A percentile compares a stretch with the other conserved stretches of the same genome.
These are phyloP conservation scores for Gonatopus flavifemur DNA, from an alignment of 1,140 invertebrate species.

Conservation along the genomic window DNA sequence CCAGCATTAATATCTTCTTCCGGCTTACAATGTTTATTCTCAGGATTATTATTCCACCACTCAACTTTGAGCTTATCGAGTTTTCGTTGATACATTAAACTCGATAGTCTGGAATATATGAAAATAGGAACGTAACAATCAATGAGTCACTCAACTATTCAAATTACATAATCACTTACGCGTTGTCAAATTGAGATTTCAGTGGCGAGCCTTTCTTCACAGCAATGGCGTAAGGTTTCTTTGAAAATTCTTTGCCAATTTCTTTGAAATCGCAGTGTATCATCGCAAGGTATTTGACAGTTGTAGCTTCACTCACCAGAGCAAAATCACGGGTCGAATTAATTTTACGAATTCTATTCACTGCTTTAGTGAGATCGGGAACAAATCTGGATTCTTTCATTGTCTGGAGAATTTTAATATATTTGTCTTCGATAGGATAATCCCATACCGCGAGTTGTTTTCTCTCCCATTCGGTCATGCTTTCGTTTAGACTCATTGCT, in stretches of 20 bases:
- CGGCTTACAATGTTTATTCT: constrained; percentile 77
- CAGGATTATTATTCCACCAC: constrained; percentile 90
- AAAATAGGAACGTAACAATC: background rate
- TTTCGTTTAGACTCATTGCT: constrained; percentile 90
- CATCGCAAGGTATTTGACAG: constrained; percentile 78
- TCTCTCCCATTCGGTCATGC: constrained; percentile 77
- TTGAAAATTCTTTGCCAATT: constrained; percentile 89
- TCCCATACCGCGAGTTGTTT: constrained; percentile 94
- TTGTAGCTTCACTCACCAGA: constrained; percentile 88
- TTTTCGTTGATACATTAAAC: constrained; percentile 85
- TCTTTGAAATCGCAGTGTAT: constrained; percentile 86
- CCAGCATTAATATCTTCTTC: constrained; percentile 90
- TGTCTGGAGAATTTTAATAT: constrained; percentile 94
- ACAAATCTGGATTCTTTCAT: constrained; percentile 87
- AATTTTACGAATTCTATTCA: constrained; percentile 66
- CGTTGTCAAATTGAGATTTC: constrained; percentile 82
- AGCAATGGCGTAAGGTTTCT: constrained; percentile 91
- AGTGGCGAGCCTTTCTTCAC: constrained; percentile 90
- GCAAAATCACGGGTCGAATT: constrained; percentile 79
- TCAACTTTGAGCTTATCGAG: constrained; percentile 90
- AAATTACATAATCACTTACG: constrained; percentile 61
- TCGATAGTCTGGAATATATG: constrained; percentile 74
- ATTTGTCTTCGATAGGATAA: constrained; percentile 94
- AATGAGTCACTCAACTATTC: background rate
- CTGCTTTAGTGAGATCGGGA: constrained; percentile 70